Base-by-base conservation (phyloP, 2,113 vertebrate species). In the Oriolus oriolus region DNA sequence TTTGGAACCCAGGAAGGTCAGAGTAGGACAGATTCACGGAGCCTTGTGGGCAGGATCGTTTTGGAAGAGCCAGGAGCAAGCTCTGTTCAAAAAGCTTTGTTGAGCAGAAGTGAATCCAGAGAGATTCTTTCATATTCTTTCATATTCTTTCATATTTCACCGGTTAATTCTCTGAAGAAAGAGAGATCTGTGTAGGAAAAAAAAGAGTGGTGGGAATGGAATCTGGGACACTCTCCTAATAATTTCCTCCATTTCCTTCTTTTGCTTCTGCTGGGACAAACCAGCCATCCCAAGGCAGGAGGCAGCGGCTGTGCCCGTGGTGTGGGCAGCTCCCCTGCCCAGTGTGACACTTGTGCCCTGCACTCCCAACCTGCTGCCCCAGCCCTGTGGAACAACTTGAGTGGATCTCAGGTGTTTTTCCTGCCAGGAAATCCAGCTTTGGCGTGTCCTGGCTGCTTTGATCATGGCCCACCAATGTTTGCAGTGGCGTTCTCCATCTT, bases 291-390 rank as follows among this genome's bases (percentile, higher is more conserved):
- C n/a, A 23, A 41, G 87, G 84, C 71, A n/a, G 53, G 71, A 79
- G 44, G 74, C 37, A 68, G 53, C 1, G 1, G 13, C 24, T 44
- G 61, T 3, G 0, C 16, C 82, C 2, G 1, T 26, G 75, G 1
- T 26, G 75, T 26, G 59, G 54, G 61, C 20, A 5, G 57, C 7
- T 64, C 37, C 61, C 30, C 30, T 56, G 14, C 52, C 35, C 56
- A 3, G 1, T 6, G 59, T 50, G 70, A 52, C 45, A 5, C 39
- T 50, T 0, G 1, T 69, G 59, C 42, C 33, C 3, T 23, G 81
- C 54, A 6, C 42, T 70, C 30, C 4, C 0, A 42, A 0, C 1
- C 7, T 53, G 6, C 77, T 59, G 4, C 49, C 56, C 65, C 45
- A 41, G 37, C n/a, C n/a, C n/a, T n/a, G 26, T 28, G 79, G 42